Evolutionary conservation across 2,797 vertebrate species (phyloP).

Genomic region (Numenius phaeopus): DNA sequence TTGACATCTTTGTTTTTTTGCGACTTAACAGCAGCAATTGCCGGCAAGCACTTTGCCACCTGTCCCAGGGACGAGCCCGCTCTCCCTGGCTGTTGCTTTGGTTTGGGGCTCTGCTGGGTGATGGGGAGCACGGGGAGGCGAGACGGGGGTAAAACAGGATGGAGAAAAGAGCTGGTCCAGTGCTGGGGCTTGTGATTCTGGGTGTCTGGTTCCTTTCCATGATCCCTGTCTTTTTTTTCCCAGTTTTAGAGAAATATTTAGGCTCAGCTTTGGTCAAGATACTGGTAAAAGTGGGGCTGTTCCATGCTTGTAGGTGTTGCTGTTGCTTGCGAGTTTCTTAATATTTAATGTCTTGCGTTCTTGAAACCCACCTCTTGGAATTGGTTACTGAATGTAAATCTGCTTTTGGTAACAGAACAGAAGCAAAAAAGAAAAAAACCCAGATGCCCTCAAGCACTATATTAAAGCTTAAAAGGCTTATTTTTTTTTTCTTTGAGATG

Average conservation of each 20-base stretch:
- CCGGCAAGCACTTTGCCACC: not conserved
- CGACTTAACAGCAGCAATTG: not conserved
- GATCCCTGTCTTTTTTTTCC: fast-evolving
- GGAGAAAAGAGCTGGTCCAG: not conserved
- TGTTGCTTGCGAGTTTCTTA: not conserved
- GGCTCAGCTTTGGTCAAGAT: not conserved
- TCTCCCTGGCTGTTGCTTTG: constrained; percentile 14
- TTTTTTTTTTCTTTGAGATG: not conserved
- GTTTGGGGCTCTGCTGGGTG: not conserved
- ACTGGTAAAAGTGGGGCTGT: not conserved
- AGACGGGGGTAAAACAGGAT: not conserved
- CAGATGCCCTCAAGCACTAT: not conserved
- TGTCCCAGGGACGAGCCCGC: not conserved
- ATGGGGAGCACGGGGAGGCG: too few species aligned
- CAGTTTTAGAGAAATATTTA: not conserved
- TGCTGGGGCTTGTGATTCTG: fast-evolving
- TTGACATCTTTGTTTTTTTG: constrained; percentile 64
- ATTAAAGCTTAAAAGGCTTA: constrained; percentile 28
- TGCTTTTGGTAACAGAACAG: not conserved
- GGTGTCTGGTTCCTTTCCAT: not conserved
- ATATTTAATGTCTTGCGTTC: not conserved
- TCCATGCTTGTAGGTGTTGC: not conserved
- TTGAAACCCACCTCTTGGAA: not conserved
- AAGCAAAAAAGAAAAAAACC: not conserved
- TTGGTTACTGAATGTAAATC: not conserved